phyloP scores from a whole-genome alignment of 2,888 invertebrate species.

The Rhagophthalmus giganteus region DNA sequence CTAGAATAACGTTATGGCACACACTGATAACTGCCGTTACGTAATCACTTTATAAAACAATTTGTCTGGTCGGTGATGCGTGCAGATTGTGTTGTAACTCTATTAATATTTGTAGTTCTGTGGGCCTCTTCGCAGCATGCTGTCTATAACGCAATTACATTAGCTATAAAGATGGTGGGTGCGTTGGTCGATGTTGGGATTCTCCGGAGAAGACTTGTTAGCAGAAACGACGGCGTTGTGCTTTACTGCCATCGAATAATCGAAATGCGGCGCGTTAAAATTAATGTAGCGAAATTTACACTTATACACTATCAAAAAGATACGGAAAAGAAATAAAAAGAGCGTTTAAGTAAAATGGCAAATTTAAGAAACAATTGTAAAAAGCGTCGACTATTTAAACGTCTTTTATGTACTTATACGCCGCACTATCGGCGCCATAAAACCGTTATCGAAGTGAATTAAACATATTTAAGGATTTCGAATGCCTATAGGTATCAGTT shows the following conservation, averaged over 20 bases:
- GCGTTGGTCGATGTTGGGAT: too few relatives aligned
- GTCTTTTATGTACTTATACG: too few relatives aligned
- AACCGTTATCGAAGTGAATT: too few relatives aligned
- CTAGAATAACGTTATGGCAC: conserved; percentile 43
- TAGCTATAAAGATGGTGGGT: conserved; percentile 31
- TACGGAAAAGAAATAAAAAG: background rate
- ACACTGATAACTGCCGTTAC: conserved; percentile 58
- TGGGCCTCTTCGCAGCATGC: conserved; percentile 41
- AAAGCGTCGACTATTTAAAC: background rate
- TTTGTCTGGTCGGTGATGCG: conserved; percentile 75
- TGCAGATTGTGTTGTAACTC: conserved; percentile 59
- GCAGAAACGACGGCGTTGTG: background rate
- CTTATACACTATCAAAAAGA: conserved; percentile 4
- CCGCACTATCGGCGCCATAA: too few relatives aligned
- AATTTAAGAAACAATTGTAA: background rate
- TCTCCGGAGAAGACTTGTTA: conserved; percentile 4
- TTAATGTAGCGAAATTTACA: conserved; percentile 5
- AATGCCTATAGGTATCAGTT: too few relatives aligned
- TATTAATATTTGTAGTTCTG: conserved; percentile 56
- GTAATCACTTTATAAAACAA: conserved; percentile 82
- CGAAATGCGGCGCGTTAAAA: conserved; percentile 3
- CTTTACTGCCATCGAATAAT: conserved; percentile 2
- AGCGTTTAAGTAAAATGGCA: background rate
- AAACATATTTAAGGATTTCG: too few relatives aligned
- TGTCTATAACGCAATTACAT: conserved; percentile 36